phyloP scores from a whole-genome alignment of 2,113 vertebrate species.

The Narcine bancroftii region DNA sequence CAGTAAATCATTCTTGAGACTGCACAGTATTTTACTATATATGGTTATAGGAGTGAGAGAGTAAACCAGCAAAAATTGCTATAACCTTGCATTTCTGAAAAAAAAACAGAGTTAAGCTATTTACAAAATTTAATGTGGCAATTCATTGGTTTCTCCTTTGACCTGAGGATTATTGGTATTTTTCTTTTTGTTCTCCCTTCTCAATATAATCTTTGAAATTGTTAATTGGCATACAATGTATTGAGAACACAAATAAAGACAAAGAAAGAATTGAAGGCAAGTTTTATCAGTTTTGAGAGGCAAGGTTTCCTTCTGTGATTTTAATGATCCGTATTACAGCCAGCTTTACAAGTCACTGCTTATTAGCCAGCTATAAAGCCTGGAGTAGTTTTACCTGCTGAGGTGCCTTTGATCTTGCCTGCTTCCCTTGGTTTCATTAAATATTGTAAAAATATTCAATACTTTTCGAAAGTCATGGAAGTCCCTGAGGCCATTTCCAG shows the following conservation, averaged over 20 bases:
- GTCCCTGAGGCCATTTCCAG: constrained; percentile 55
- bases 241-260: neutral
- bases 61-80: neutral
- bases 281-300: neutral
- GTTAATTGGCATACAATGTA: neutral
- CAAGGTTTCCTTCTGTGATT: neutral
- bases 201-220: neutral
- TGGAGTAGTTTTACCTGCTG: constrained; percentile 53
- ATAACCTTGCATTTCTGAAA: neutral
- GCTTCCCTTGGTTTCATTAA: constrained; percentile 68
- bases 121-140: neutral
- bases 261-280: neutral
- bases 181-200: neutral
- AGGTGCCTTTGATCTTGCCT: constrained; percentile 68
- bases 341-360: neutral
- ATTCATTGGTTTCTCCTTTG: neutral
- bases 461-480: constrained; percentile 51
- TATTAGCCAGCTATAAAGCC: neutral
- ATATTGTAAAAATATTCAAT: constrained; percentile 63
- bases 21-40: neutral
- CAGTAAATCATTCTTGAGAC: neutral
- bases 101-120: neutral
- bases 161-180: neutral
- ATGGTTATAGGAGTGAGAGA: neutral
- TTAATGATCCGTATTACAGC: neutral